Conservation (phyloP, 2,888 invertebrate genomes). For the Athalia cordata region DNA sequence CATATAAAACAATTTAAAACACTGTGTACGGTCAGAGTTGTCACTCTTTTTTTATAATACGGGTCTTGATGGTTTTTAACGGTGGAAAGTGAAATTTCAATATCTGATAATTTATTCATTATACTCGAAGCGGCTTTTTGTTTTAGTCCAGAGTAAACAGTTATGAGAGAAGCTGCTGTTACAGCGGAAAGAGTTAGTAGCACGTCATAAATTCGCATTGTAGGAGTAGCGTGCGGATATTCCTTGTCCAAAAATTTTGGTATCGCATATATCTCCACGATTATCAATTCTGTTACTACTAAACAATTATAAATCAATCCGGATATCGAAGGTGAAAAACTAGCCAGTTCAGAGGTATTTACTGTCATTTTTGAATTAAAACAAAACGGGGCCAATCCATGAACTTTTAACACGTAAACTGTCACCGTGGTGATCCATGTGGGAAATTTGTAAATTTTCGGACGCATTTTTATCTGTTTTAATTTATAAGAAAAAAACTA, state of each 20-base stretch:
- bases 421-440: no score
- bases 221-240: not conserved
- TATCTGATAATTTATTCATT: constrained; percentile 1
- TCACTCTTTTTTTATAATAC: not conserved
- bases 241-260: not conserved
- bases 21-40: not conserved
- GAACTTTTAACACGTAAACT: no score
- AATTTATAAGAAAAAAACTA: no score
- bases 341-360: no score
- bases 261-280: not conserved
- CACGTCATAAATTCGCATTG: not conserved
- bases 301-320: not conserved
- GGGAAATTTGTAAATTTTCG: no score
- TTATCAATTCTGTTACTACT: not conserved
- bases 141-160: no score
- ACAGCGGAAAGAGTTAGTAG: not conserved
- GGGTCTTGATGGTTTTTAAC: not conserved
- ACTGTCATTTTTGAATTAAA: no score
- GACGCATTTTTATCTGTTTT: no score
- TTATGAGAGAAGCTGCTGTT: not conserved
- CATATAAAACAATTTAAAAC: not conserved
- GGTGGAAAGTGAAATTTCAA: not conserved
- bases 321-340: no score
- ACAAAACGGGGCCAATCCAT: no score
- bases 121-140: not conserved